Conservation (phyloP, 2,797 vertebrate species). For the Xiphophorus birchmanni region DNA sequence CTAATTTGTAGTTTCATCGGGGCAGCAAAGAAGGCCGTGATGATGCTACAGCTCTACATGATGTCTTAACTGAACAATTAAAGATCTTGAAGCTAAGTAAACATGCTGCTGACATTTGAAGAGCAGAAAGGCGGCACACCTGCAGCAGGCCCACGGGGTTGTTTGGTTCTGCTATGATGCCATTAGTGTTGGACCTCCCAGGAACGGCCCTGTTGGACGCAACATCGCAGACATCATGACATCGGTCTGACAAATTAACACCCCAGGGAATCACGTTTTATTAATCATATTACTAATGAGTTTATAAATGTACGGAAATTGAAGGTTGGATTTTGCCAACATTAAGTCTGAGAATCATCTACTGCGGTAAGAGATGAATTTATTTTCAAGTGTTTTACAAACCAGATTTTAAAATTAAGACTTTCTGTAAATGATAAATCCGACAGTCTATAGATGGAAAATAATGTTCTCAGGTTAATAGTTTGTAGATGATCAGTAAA, state of each 20-base stretch:
- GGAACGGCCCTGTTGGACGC: conserved; percentile 51
- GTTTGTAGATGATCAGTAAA: not conserved
- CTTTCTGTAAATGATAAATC: not conserved
- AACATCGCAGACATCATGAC: conserved; percentile 31
- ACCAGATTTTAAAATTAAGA: not conserved
- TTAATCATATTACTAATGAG: not conserved
- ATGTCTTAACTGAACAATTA: not conserved
- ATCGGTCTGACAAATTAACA: not conserved
- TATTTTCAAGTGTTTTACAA: not conserved
- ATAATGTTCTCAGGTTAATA: not conserved
- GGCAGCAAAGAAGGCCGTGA: not conserved
- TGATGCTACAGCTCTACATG: not conserved
- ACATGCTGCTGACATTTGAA: not conserved
- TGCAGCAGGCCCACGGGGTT: conserved; percentile 82
- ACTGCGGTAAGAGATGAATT: not conserved
- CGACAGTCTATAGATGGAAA: not conserved
- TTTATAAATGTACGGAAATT: not conserved
- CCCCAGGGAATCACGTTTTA: not conserved
- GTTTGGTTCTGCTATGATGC: conserved; percentile 56
- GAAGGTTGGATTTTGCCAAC: not conserved
- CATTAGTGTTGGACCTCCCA: conserved; percentile 68
- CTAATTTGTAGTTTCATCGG: not conserved
- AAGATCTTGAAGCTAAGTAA: not conserved
- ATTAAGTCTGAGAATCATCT: not conserved
- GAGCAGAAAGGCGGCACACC: conserved; percentile 50